A percentile compares a stretch with the other conserved stretches of the same genome.
phyloP scores from a whole-genome alignment of 1,140 invertebrate genomes.

The Radopholus similis region DNA sequence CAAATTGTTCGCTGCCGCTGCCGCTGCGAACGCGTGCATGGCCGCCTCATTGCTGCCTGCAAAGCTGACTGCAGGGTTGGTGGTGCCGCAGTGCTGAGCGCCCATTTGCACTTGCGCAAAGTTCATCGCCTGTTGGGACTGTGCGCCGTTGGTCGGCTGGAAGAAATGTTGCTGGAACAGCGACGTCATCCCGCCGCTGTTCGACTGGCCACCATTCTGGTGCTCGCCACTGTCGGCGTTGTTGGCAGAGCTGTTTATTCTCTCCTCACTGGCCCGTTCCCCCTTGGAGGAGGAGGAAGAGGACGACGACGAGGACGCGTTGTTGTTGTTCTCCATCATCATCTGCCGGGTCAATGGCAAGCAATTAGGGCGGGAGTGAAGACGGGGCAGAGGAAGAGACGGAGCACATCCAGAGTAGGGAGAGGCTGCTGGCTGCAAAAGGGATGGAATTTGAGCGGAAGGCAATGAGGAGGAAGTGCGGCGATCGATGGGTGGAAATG shows the following conservation, averaged over 20 bases:
- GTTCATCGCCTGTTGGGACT: neutral
- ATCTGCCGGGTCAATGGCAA: neutral
- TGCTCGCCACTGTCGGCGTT: neutral
- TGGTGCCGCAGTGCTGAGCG: neutral
- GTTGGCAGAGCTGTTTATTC: too few relatives aligned
- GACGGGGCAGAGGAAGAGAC: neutral
- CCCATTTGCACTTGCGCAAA: neutral
- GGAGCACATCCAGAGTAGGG: neutral
- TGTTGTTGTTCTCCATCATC: too few relatives aligned
- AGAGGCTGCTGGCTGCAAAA: slow-evolving; percentile 2
- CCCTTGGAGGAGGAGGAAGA: slow-evolving; percentile 18
- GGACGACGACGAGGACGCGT: slow-evolving; percentile 13
- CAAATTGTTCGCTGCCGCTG: neutral
- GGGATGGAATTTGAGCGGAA: slow-evolving; percentile 2
- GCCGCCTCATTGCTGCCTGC: neutral
- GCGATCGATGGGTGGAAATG: neutral
- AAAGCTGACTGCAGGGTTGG: neutral
- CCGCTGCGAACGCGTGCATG: neutral
- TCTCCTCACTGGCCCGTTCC: too few relatives aligned
- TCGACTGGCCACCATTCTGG: too few relatives aligned
- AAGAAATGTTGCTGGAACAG: neutral
- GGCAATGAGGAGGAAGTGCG: neutral
- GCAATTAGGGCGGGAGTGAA: neutral
- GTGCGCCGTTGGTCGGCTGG: neutral
- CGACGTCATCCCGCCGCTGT: too few relatives aligned